Conservation (phyloP, 37 sponge, comb jelly and placozoan species). For the Cliona cf. orientalis region DNA sequence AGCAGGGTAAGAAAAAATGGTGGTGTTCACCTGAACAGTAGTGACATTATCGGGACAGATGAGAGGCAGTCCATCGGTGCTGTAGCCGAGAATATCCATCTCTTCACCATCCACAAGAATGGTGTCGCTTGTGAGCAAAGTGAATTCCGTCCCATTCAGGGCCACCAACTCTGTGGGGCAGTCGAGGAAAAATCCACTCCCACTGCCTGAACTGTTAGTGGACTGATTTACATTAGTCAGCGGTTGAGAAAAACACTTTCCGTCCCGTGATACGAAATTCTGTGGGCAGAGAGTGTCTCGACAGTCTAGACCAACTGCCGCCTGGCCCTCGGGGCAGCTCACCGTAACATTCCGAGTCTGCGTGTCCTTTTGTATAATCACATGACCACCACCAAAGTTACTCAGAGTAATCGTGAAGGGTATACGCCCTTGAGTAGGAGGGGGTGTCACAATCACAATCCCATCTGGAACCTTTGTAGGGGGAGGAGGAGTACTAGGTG, state of each 20-base stretch:
- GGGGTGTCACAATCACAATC: too few relatives aligned
- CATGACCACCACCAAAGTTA: background rate
- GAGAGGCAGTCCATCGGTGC: constrained; percentile 5
- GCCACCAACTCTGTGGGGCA: constrained; percentile 14
- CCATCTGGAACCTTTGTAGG: too few relatives aligned
- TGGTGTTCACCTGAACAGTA: constrained; percentile 2
- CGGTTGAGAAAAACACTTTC: too few relatives aligned
- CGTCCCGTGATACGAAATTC: background rate
- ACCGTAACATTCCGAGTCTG: background rate
- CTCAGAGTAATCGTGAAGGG: constrained; percentile 16
- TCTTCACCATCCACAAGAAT: background rate
- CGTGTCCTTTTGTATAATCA: background rate
- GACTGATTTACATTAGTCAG: too few relatives aligned
- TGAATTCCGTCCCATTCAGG: constrained; percentile 13
- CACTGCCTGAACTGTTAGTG: too few relatives aligned
- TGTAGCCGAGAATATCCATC: background rate
- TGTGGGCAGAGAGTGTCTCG: constrained; percentile 2
- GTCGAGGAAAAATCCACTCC: too few relatives aligned
- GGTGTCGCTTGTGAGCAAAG: constrained; percentile 2
- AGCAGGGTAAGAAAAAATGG: background rate
- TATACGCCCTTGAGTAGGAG: too few relatives aligned
- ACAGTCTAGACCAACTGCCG: background rate
- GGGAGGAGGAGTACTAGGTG: too few relatives aligned
- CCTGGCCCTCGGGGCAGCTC: background rate
- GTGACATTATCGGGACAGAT: constrained; percentile 6